phyloP scores from a whole-genome alignment of 2,113 vertebrate species.

The Centropus bengalensis region DNA sequence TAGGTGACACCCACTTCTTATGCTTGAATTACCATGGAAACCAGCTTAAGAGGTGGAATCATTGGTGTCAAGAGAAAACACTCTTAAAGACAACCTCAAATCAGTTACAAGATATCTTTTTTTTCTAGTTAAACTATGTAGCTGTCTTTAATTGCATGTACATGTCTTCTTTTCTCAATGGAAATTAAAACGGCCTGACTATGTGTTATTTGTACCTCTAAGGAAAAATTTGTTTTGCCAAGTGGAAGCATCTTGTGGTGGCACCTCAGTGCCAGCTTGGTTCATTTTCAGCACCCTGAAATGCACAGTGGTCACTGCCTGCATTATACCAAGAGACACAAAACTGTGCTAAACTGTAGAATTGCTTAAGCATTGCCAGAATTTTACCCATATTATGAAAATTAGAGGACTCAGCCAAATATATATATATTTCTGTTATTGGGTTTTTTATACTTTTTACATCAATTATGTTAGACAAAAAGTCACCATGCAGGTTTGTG shows the following conservation, averaged over 20 bases:
- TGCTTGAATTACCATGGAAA: background rate
- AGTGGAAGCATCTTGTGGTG: background rate
- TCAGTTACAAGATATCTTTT: background rate
- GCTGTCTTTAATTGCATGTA: background rate
- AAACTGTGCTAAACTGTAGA: background rate
- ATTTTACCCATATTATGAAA: background rate
- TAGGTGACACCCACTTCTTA: background rate
- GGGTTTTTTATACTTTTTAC: background rate
- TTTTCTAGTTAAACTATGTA: background rate
- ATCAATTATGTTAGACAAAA: background rate
- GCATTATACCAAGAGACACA: background rate
- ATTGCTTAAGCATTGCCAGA: background rate
- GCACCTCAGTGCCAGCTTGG: background rate
- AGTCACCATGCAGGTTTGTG: background rate
- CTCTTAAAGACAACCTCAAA: background rate
- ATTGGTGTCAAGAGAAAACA: background rate
- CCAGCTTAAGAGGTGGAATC: background rate
- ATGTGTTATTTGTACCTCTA: background rate
- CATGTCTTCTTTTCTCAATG: background rate
- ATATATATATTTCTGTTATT: too few species aligned
- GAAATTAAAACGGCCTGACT: background rate
- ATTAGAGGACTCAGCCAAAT: background rate
- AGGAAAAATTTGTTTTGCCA: background rate
- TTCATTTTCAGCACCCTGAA: background rate
- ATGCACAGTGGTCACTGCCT: background rate